Conservation (phyloP, 1,140 invertebrate species). For the Drosophila albomicans region DNA sequence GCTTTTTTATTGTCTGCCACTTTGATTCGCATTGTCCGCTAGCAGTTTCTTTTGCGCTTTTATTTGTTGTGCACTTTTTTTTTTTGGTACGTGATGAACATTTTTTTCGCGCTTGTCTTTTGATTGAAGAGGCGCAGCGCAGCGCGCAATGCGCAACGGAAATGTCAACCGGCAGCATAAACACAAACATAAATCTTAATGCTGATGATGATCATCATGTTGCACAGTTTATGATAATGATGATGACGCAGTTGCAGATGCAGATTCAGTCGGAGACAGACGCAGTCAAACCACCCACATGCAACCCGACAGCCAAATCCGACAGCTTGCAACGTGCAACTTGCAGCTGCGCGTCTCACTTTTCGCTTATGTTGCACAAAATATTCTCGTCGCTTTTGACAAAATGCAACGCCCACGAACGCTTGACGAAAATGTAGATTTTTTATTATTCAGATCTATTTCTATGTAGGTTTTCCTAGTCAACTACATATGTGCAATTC, state of each 20-base stretch:
- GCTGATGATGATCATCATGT: slow-evolving; percentile 25
- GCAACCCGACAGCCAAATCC: slow-evolving; percentile 17
- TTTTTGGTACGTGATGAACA: slow-evolving; percentile 63
- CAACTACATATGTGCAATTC: slow-evolving; percentile 20
- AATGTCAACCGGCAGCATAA: slow-evolving; percentile 77
- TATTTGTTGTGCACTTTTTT: slow-evolving; percentile 31
- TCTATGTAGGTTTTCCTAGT: slow-evolving; percentile 34
- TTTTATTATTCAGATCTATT: slow-evolving; percentile 35
- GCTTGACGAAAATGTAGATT: slow-evolving; percentile 39
- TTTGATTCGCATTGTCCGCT: slow-evolving; percentile 63
- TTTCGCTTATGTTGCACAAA: slow-evolving; percentile 69
- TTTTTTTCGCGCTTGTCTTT: slow-evolving; percentile 70
- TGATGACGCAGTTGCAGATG: slow-evolving; percentile 50
- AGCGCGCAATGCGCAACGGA: slow-evolving; percentile 50
- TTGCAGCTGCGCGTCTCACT: slow-evolving; percentile 64
- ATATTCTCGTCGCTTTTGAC: slow-evolving; percentile 54
- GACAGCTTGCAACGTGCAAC: slow-evolving; percentile 25
- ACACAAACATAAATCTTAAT: slow-evolving; percentile 79
- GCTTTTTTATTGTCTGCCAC: slow-evolving; percentile 75
- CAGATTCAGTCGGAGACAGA: slow-evolving; percentile 16
- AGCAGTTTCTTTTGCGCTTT: slow-evolving; percentile 17
- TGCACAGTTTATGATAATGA: slow-evolving; percentile 45
- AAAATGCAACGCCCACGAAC: slow-evolving; percentile 70
- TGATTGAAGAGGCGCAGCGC: slow-evolving; percentile 68
- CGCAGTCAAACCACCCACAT: slow-evolving; percentile 61